Percentiles rank a stretch among this genome's conserved stretches.
Evolutionary conservation across 2,113 vertebrate genomes (phyloP).

Genomic region (Parus major): DNA sequence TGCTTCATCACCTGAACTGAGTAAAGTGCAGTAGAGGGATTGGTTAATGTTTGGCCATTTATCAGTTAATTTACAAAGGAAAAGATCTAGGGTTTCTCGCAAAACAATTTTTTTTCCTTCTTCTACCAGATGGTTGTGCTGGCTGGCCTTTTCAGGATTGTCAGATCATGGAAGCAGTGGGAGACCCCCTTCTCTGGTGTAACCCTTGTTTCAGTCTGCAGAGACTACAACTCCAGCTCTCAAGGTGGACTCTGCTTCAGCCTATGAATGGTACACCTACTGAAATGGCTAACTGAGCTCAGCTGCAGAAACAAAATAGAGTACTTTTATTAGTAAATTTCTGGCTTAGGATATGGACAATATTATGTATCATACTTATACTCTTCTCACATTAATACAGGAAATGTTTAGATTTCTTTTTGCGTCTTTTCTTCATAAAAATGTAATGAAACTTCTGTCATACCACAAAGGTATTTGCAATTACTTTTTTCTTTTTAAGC

Average conservation of each 20-base stretch:
- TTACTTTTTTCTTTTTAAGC: background rate
- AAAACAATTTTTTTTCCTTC: background rate
- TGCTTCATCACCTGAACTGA: background rate
- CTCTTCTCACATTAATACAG: background rate
- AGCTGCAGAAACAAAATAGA: background rate
- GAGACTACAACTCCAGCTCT: background rate
- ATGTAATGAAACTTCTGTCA: background rate
- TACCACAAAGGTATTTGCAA: background rate
- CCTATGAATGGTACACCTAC: fast-evolving
- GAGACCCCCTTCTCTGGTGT: background rate
- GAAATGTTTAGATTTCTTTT: background rate
- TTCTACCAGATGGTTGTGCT: background rate
- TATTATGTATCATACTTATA: background rate
- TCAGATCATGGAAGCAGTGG: background rate
- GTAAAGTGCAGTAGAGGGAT: background rate
- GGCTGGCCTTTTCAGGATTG: background rate
- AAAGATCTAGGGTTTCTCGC: background rate
- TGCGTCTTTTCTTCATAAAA: background rate
- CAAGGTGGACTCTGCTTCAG: background rate
- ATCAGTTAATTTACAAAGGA: background rate
- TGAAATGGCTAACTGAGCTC: background rate
- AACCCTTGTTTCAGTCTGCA: background rate
- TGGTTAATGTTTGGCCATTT: background rate
- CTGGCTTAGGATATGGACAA: background rate
- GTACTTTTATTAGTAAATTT: background rate